Conservation (phyloP, 2,113 vertebrate species). For the Sciurus niger region DNA sequence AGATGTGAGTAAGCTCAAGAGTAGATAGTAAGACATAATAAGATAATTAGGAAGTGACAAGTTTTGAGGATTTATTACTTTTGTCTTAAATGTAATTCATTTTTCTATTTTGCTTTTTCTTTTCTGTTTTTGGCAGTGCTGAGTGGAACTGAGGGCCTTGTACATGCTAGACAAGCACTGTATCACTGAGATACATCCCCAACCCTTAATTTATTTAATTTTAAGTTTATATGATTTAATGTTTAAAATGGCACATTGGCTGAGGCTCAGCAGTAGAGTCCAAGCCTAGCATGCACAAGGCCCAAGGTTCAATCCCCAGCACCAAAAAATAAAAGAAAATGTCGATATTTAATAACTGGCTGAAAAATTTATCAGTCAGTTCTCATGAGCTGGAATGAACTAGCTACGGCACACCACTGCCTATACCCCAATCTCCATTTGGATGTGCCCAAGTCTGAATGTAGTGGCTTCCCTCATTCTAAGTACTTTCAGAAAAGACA, state of each 20-base stretch:
- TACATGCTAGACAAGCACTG: not conserved
- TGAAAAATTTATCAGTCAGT: not conserved
- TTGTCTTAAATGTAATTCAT: conserved; percentile 31
- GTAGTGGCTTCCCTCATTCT: not conserved
- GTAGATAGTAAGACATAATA: not conserved
- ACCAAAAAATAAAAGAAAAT: not conserved
- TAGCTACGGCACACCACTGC: not conserved
- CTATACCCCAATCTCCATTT: not conserved
- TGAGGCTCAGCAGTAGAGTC: not conserved
- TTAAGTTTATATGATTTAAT: not conserved
- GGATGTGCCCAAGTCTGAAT: not conserved
- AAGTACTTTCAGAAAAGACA: not conserved
- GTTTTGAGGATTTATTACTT: conserved; percentile 1
- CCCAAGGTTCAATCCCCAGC: not conserved
- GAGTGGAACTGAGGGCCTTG: not conserved
- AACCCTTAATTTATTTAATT: not conserved
- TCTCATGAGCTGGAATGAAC: not conserved
- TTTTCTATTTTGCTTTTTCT: not conserved
- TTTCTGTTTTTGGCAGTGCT: not conserved
- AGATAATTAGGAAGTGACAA: not conserved
- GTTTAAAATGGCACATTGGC: not conserved
- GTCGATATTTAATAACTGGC: not conserved
- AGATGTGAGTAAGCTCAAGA: not conserved
- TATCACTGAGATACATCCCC: not conserved
- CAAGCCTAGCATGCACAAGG: not conserved